Evolutionary conservation across 2,888 invertebrate species (phyloP), one percentile per base, ranked within the genome.

Genomic region (Torymus aiolomorphi): DNA sequence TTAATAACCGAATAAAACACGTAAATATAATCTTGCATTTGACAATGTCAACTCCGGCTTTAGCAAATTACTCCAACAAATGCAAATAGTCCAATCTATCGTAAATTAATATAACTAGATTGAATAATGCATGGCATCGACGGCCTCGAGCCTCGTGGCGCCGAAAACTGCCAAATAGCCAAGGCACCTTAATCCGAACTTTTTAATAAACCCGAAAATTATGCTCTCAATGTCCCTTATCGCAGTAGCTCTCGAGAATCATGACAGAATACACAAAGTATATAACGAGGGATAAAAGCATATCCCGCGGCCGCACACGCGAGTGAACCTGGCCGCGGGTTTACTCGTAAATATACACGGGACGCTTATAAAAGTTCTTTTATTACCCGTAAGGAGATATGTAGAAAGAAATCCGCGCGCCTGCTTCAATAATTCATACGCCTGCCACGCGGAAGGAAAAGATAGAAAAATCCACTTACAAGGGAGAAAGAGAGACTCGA

Each of bases 381-480:
- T 65, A 59, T 74, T 54, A 63, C 59, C 56, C 59, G 31, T 0
- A 13, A 52, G 57, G 18, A 20, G 12, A 72, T 51, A 49, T 51
- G 74, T 63, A 76, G 51, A 80, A 80, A 76, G 56, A 80, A 80
- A 71, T 71, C 62, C 59, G 57, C 63, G 59, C 49, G 52, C 76
- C 69, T 77, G 73, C 73, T 80, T 77, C 70, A 80, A 77, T 80
- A 80, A 80, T 77, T 80, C 77, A 77, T 77, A 69, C 63, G 69
- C 62, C 57, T 5, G 24, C 14, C 14, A 31, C 54, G 31, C 56
- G 31, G 31, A 69, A 16, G 57, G 42, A 16, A 54, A 31, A 56
- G 70, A 79, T 79, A 61, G 66, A 51, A 18, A 31, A 76, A 80
- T 80, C 67, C 72, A 66, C 62, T 80, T 76, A 62, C 70, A 80